Conservation (phyloP, 2,888 invertebrate genomes). For the Mayetiola destructor region DNA sequence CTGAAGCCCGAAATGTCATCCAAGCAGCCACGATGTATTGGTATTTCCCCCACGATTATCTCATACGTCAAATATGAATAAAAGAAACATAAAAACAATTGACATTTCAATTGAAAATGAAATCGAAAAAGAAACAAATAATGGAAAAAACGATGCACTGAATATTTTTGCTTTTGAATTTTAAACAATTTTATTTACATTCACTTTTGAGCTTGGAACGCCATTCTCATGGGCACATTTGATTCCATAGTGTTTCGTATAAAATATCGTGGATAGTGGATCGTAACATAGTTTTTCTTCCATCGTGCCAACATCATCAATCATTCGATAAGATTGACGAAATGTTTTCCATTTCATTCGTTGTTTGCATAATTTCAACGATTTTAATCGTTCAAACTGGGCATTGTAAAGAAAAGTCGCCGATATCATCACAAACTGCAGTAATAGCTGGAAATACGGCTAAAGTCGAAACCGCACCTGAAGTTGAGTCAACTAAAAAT, state of each 20-base stretch:
- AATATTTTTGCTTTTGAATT: neutral
- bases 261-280: neutral
- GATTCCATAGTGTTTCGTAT: neutral
- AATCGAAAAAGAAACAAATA: neutral
- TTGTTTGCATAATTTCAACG: neutral
- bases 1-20: constrained; percentile 6
- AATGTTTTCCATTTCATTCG: neutral
- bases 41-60: neutral
- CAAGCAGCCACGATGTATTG: neutral
- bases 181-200: too few relatives aligned
- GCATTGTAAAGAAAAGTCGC: neutral
- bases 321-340: neutral
- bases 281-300: neutral
- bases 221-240: too few relatives aligned
- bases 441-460: constrained; percentile 23
- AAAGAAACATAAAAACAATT: neutral
- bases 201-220: too few relatives aligned
- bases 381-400: neutral
- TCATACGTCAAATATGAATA: neutral
- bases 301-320: constrained; percentile 5
- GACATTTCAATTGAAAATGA: neutral
- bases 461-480: too few relatives aligned
- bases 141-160: neutral
- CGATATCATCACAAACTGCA: neutral
- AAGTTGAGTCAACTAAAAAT: too few relatives aligned